Evolutionary conservation across 2,888 invertebrate species (phyloP).

Genomic region (Sarcophaga rosellei): DNA sequence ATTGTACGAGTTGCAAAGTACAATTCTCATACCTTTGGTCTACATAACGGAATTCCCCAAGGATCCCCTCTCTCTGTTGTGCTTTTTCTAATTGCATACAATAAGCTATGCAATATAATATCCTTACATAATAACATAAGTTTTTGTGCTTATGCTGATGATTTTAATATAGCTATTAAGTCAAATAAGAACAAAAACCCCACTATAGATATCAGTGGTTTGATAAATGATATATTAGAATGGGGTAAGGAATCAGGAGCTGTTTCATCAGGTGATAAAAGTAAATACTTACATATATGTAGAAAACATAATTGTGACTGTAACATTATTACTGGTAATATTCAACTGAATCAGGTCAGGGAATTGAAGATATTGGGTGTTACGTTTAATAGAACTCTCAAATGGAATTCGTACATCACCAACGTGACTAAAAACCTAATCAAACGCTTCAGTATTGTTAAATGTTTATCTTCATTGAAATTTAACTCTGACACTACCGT

Average conservation of each 20-base stretch:
- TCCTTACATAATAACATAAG: slow-evolving; percentile 52
- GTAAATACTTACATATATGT: too few relatives aligned
- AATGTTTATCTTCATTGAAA: too few relatives aligned
- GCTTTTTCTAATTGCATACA: slow-evolving; percentile 3
- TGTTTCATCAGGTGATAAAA: too few relatives aligned
- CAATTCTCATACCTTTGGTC: too few relatives aligned
- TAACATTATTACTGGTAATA: slow-evolving; percentile 39
- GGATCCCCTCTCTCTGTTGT: slow-evolving; percentile 38
- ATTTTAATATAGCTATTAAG: too few relatives aligned
- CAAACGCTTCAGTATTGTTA: neutral
- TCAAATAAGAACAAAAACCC: too few relatives aligned
- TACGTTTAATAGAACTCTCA: slow-evolving; percentile 64
- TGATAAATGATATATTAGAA: too few relatives aligned
- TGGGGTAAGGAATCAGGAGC: too few relatives aligned
- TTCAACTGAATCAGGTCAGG: slow-evolving; percentile 17
- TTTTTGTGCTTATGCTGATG: slow-evolving; percentile 65
- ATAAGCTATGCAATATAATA: slow-evolving; percentile 35
- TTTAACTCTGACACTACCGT: too few relatives aligned
- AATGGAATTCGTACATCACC: slow-evolving; percentile 63
- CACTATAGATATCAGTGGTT: too few relatives aligned
- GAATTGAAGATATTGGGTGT: slow-evolving; percentile 59
- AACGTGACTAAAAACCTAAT: slow-evolving; percentile 18
- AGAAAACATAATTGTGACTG: too few relatives aligned
- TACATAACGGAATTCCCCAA: too few relatives aligned
- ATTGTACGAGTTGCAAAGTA: neutral